phyloP scores from a whole-genome alignment of 35 echinoderm and acorn worm genomes.

The Patiria miniata region DNA sequence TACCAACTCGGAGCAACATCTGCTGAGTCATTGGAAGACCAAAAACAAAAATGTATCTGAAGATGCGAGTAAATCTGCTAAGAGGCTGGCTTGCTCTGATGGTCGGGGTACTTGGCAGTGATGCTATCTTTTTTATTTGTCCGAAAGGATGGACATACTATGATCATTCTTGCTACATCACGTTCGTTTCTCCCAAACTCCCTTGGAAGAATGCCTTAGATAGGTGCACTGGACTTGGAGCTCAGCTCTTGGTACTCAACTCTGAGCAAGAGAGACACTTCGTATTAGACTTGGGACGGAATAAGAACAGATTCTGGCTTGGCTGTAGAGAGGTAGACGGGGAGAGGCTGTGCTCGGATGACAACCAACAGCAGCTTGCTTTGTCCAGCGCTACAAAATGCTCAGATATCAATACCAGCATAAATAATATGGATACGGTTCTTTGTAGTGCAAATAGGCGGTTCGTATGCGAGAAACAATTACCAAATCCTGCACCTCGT shows the following conservation, averaged over 20 bases:
- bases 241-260: background rate
- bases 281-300: background rate
- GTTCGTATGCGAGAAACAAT: background rate
- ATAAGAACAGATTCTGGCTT: background rate
- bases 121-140: background rate
- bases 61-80: background rate
- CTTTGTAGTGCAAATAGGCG: too few species aligned
- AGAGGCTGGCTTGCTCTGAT: constrained; percentile 2
- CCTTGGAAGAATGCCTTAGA: background rate
- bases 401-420: too few species aligned
- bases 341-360: background rate
- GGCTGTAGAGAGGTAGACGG: background rate
- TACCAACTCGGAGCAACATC: too few species aligned
- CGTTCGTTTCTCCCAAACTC: background rate
- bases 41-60: background rate
- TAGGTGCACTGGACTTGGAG: background rate
- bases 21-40: too few species aligned
- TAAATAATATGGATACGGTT: too few species aligned
- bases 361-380: background rate
- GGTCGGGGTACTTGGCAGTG: background rate
- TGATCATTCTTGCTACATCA: background rate
- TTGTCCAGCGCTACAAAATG: too few species aligned
- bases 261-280: background rate
- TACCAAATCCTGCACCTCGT: background rate
- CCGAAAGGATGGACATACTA: background rate